phyloP scores from a whole-genome alignment of 2,888 invertebrate genomes.

The Ditula angustiorana region DNA sequence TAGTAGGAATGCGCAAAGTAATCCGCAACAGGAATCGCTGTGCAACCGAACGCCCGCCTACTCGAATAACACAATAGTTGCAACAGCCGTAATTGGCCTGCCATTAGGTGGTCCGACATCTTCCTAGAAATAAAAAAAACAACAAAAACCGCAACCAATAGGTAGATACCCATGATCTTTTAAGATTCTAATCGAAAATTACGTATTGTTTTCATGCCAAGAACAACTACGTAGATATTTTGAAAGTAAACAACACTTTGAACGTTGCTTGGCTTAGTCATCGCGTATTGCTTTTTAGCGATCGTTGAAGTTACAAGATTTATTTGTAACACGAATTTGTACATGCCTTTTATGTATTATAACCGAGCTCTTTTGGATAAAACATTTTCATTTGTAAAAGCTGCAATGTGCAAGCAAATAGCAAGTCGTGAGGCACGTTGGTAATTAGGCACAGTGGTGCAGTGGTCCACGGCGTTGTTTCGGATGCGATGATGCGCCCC shows the following conservation, averaged over 20 bases:
- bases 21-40: constrained; percentile 45
- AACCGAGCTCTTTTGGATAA: constrained; percentile 1
- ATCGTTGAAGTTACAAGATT: background rate
- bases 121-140: constrained; percentile 53
- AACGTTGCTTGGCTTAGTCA: background rate
- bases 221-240: constrained; percentile 6
- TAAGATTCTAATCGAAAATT: constrained; percentile 41
- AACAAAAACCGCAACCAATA: constrained; percentile 6
- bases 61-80: constrained; percentile 41
- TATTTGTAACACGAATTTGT: background rate
- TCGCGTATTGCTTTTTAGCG: background rate
- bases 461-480: constrained; percentile 56
- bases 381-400: constrained; percentile 1
- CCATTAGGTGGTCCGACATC: constrained; percentile 58
- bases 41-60: constrained; percentile 41
- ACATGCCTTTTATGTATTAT: background rate
- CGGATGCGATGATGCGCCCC: constrained; percentile 51
- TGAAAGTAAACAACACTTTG: background rate
- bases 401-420: constrained; percentile 7
- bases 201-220: constrained; percentile 21
- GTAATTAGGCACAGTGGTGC: constrained; percentile 73
- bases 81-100: constrained; percentile 43
- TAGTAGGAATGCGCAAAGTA: constrained; percentile 39
- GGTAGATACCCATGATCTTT: constrained; percentile 32
- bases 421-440: constrained; percentile 46